Percentiles rank a stretch among this genome's conserved stretches.
Evolutionary conservation across 2,888 invertebrate species (phyloP).

Genomic region (Dichetophora obliterata): DNA sequence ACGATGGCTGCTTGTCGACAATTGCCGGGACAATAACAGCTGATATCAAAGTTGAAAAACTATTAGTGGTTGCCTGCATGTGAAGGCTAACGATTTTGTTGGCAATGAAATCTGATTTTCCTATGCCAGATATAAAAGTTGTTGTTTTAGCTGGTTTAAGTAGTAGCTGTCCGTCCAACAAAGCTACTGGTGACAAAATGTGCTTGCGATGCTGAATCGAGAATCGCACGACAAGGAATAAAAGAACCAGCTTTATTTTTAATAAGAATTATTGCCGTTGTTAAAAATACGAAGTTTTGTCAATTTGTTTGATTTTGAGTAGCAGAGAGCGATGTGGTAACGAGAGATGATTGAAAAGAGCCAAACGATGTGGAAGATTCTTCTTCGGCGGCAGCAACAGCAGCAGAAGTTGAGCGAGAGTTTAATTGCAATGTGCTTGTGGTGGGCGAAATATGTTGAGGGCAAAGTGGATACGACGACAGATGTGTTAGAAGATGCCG

Average conservation of each 20-base stretch:
- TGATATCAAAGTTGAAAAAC: background rate
- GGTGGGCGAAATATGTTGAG: background rate
- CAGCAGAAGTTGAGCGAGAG: background rate
- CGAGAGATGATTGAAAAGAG: background rate
- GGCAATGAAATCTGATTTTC: background rate
- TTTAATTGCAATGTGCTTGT: background rate
- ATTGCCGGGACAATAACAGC: background rate
- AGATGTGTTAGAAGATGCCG: background rate
- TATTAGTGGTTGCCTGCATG: background rate
- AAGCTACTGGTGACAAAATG: slow-evolving; percentile 24
- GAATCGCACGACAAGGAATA: slow-evolving; percentile 40
- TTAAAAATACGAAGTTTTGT: slow-evolving; percentile 16
- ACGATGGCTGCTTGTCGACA: background rate
- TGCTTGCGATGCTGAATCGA: slow-evolving; percentile 37
- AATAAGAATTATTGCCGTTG: slow-evolving; percentile 40
- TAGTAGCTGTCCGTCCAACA: too few relatives aligned
- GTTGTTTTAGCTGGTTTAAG: too few relatives aligned
- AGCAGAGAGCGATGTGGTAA: background rate
- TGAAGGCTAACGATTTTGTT: background rate
- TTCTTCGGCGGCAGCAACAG: too few relatives aligned
- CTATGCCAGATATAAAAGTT: too few relatives aligned
- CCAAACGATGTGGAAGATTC: too few relatives aligned
- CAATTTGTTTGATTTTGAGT: too few relatives aligned
- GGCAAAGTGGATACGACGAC: background rate
- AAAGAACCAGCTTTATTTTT: slow-evolving; percentile 41